Evolutionary conservation across 2,113 vertebrate species (phyloP).

Genomic region (Chloropsis cyanopogon): DNA sequence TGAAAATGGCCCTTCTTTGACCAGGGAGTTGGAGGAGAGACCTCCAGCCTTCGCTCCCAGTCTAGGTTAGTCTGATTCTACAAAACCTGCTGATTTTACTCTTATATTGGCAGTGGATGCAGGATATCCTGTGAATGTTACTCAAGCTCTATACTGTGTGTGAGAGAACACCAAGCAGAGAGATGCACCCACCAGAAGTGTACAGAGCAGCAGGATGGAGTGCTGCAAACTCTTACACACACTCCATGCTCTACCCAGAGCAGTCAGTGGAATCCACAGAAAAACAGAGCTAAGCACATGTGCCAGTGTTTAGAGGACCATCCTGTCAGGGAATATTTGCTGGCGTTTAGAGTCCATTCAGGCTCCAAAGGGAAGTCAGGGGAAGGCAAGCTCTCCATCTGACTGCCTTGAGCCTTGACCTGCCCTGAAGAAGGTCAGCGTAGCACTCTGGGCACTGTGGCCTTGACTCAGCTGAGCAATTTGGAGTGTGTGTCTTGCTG

Average conservation of each 20-base stretch:
- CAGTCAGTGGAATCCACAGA: not conserved
- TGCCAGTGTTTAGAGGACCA: not conserved
- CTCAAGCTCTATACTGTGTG: not conserved
- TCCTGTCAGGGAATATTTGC: not conserved
- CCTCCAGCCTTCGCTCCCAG: not conserved
- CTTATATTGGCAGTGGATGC: not conserved
- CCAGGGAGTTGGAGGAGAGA: not conserved
- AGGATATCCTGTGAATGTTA: not conserved
- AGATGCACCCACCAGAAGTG: not conserved
- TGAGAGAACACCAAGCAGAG: not conserved
- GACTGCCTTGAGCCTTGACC: not conserved
- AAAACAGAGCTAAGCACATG: not conserved
- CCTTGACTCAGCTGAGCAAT: constrained; percentile 9
- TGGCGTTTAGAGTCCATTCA: not conserved
- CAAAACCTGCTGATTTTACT: not conserved
- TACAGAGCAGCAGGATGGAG: fast-evolving
- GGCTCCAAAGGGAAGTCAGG: not conserved
- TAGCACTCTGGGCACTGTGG: not conserved
- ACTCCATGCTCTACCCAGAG: not conserved
- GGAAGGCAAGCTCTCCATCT: not conserved
- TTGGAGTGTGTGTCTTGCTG: not conserved
- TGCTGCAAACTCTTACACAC: not conserved
- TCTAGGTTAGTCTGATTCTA: not conserved
- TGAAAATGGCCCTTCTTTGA: not conserved
- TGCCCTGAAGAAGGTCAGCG: not conserved